These are phyloP conservation scores for Pseudococcus longispinus DNA, from an alignment of 2,888 invertebrate species.

Conservation along the genomic window DNA sequence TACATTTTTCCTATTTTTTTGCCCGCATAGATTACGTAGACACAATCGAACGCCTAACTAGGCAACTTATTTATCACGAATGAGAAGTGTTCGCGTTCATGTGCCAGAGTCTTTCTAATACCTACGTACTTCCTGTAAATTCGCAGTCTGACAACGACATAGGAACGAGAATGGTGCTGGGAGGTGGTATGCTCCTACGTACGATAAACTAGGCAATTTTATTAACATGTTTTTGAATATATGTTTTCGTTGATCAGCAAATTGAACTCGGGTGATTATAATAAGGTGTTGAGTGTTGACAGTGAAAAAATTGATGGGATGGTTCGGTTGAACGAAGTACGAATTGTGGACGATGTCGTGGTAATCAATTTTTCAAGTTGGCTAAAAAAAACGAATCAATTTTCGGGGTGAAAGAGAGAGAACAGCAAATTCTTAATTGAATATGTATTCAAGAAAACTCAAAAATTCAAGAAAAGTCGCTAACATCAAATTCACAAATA, in stretches of 20 bases:
- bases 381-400: too few species aligned
- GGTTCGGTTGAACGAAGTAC: not conserved
- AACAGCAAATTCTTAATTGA: too few species aligned
- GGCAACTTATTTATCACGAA: constrained; percentile 24
- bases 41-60: constrained; percentile 10
- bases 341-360: too few species aligned
- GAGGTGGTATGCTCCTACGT: not conserved
- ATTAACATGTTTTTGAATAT: not conserved
- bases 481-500: too few species aligned
- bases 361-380: too few species aligned
- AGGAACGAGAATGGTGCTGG: not conserved
- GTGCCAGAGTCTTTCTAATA: not conserved
- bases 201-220: not conserved
- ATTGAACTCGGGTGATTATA: too few species aligned
- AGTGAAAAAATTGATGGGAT: too few species aligned
- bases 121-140: not conserved
- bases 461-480: too few species aligned
- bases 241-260: not conserved
- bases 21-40: not conserved
- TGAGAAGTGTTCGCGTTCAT: not conserved
- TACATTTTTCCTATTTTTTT: not conserved
- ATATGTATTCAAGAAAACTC: too few species aligned
- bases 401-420: too few species aligned
- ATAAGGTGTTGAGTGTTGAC: not conserved
- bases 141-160: not conserved